phyloP scores from a whole-genome alignment of 2,797 vertebrate species.

The Helarctos malayanus region DNA sequence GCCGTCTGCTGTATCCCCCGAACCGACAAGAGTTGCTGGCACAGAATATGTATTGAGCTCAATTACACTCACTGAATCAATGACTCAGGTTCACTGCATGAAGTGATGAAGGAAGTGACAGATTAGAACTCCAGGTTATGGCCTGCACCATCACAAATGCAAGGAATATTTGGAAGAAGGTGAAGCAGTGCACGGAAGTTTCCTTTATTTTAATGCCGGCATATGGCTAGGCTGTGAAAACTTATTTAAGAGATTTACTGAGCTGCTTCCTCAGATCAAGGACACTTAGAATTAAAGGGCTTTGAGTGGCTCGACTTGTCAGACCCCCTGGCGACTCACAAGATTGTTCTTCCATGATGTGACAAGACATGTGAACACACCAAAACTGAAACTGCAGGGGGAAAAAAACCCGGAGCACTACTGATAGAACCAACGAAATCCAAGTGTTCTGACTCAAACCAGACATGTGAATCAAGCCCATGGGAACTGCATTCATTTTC shows the following conservation, averaged over 20 bases:
- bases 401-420: not conserved
- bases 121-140: constrained; percentile 35
- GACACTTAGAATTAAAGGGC: constrained; percentile 77
- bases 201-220: constrained; percentile 67
- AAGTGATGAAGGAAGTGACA: constrained; percentile 38
- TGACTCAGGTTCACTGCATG: not conserved
- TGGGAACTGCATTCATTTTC: not conserved
- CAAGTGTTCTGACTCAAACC: not conserved
- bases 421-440: not conserved
- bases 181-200: not conserved
- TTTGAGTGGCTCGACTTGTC: constrained; percentile 74
- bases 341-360: constrained; percentile 70
- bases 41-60: not conserved
- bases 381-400: not conserved
- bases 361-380: constrained; percentile 68
- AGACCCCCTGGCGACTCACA: constrained; percentile 47
- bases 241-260: constrained; percentile 70
- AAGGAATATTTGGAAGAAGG: constrained; percentile 48
- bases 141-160: constrained; percentile 53
- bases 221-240: constrained; percentile 61
- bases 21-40: not conserved
- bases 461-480: not conserved
- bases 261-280: constrained; percentile 73
- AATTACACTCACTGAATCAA: constrained; percentile 45
- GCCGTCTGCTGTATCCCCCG: not conserved